phyloP scores from a whole-genome alignment of 2,113 vertebrate genomes.

The Oenanthe melanoleuca region DNA sequence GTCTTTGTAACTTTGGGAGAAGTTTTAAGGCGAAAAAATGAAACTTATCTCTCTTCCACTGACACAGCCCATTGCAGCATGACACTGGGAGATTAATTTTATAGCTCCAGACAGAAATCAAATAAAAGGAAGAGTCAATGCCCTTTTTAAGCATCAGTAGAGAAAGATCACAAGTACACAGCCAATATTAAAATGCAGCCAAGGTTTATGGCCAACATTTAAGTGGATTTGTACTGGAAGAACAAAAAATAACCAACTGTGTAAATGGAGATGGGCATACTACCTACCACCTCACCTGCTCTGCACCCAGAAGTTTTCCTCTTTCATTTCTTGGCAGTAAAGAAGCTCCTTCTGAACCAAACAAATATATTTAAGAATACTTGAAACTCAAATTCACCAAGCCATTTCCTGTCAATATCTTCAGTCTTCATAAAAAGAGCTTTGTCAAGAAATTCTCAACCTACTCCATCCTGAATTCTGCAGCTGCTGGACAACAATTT shows the following conservation, averaged over 20 bases:
- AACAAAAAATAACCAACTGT: constrained; percentile 41
- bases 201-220: constrained; percentile 45
- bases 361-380: background rate
- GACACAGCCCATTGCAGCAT: constrained; percentile 55
- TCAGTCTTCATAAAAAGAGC: background rate
- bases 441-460: background rate
- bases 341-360: background rate
- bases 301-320: background rate
- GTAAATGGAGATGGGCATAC: background rate
- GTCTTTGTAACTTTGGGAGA: constrained; percentile 51
- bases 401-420: background rate
- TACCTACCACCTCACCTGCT: background rate
- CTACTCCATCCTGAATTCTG: background rate
- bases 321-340: background rate
- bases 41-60: constrained; percentile 58
- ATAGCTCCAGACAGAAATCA: constrained; percentile 65
- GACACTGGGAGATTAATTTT: constrained; percentile 60
- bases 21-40: constrained; percentile 46
- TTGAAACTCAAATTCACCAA: background rate
- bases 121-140: constrained; percentile 64
- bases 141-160: constrained; percentile 64
- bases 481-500: background rate
- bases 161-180: constrained; percentile 59
- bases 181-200: constrained; percentile 56
- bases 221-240: constrained; percentile 42